These are phyloP conservation scores for Nezara viridula DNA, from an alignment of 2,888 invertebrate species.

Conservation along the genomic window DNA sequence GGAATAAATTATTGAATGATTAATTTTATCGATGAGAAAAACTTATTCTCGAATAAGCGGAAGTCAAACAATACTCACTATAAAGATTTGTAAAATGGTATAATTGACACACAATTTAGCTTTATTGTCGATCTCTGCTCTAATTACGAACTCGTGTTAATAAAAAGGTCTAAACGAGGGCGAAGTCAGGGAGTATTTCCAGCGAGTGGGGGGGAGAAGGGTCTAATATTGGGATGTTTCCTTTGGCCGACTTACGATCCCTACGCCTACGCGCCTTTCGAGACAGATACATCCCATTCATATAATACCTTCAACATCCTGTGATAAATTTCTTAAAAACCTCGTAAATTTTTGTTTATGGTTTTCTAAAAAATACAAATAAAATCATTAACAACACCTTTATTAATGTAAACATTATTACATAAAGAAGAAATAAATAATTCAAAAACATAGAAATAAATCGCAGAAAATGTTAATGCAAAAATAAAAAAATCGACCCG, in stretches of 20 bases:
- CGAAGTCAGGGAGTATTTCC: not conserved
- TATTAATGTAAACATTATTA: too few relatives aligned
- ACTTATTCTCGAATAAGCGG: not conserved
- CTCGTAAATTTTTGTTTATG: too few relatives aligned
- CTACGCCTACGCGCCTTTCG: conserved; percentile 5
- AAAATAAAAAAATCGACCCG: too few relatives aligned
- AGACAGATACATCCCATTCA: not conserved
- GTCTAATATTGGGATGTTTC: conserved; percentile 41
- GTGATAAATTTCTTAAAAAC: not conserved
- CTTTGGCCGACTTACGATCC: conserved; percentile 24
- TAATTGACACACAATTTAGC: not conserved
- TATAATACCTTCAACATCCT: not conserved
- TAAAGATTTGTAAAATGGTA: not conserved
- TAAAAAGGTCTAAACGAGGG: not conserved
- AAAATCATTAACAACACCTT: too few relatives aligned
- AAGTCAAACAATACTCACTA: not conserved
- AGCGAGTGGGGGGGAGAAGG: not conserved
- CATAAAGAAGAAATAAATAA: too few relatives aligned
- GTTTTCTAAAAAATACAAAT: too few relatives aligned
- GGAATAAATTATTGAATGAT: too few relatives aligned
- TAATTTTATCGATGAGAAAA: too few relatives aligned
- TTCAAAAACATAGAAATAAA: too few relatives aligned
- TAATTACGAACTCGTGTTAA: not conserved
- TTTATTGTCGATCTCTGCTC: not conserved
- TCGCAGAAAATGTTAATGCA: too few relatives aligned